Conservation (phyloP, 2,888 invertebrate genomes). For the Hirtodrosophila cameraria region DNA sequence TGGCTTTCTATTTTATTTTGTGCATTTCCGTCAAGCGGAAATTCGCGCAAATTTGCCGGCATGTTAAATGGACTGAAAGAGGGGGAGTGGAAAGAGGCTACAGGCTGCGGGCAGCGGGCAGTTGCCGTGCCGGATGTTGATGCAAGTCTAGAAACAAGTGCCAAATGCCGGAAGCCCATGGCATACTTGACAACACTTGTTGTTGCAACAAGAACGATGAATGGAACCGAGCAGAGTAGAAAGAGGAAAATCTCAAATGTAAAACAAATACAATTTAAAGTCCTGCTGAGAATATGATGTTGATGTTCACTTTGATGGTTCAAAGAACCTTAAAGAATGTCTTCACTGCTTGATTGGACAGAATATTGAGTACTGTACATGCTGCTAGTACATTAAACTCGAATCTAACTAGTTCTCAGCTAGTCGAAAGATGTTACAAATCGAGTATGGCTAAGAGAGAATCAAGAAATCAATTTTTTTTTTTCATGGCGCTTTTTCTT, state of each 20-base stretch:
- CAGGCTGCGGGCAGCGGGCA: conserved; percentile 14
- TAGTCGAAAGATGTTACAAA: no score
- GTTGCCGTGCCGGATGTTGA: conserved; percentile 64
- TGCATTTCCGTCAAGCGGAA: conserved; percentile 78
- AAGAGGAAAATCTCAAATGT: conserved; percentile 12
- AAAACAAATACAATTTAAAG: conserved; percentile 57
- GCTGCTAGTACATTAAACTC: no score
- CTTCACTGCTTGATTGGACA: conserved; percentile 41
- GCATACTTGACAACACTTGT: conserved; percentile 53
- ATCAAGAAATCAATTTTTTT: no score
- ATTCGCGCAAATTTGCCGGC: conserved; percentile 76
- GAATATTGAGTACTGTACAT: background rate
- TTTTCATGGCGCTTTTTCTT: no score
- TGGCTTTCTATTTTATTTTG: conserved; percentile 71
- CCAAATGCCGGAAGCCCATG: conserved; percentile 74
- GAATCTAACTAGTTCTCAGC: no score
- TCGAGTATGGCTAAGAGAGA: no score
- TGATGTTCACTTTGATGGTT: conserved; percentile 16
- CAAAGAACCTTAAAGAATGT: conserved; percentile 46
- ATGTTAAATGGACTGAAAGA: conserved; percentile 50
- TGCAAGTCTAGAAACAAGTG: conserved; percentile 79
- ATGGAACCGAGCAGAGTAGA: conserved; percentile 15
- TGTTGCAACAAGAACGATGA: conserved; percentile 19
- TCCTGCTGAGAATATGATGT: background rate
- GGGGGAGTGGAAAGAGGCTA: background rate